Base-by-base conservation (phyloP, 2,888 invertebrate species). In the Horisme vitalbata region DNA sequence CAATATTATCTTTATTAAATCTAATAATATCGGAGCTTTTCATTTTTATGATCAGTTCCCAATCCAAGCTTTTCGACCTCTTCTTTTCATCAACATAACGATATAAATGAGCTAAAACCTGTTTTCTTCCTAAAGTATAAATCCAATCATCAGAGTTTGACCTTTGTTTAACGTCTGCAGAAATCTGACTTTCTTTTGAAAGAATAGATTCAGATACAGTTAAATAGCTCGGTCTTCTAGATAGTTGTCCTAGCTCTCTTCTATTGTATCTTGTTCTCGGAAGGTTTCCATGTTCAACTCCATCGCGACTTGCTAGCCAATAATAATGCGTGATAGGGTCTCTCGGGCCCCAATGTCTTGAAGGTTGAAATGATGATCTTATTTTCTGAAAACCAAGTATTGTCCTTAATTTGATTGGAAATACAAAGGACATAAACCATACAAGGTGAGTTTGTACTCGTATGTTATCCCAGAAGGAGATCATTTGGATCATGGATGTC, bases 241-340 rank as follows among this genome's bases (percentile, higher is more conserved):
- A 75, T 10, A 83, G 58, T 31, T 83, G 82, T 0, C 82, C 83
- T 14, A 79, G 52, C 34, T 71, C 70, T 1, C 79, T 68, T 7
- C 77, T 59, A 10, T 65, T 61, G 51, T 76, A 79, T 14, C 69
- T 61, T 1, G 57, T 61, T 3, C 59, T 55, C 0, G 46, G 35
- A 0, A 57, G 27, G 36, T 65, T 58, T 0, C 62, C 68, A 1
- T 68, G 55, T 0, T 66, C 67, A 2, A 57, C 34, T 37, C 79
- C 77, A 14, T 83, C 80, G 1, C 86, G 71, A 2, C 79, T 66
- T 5, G 81, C 72, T 45, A 82, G 52, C 88, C 88, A 88, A 61
- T 85, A 83, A 63, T 87, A 83, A 49, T 86, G 86, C 0, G 80
- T 76, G 50, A 89, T 83, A 4, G 87, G 87, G 53, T 88, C 87